phyloP scores from a whole-genome alignment of 2,797 vertebrate genomes.

The Petrocephalus schoutedeni region DNA sequence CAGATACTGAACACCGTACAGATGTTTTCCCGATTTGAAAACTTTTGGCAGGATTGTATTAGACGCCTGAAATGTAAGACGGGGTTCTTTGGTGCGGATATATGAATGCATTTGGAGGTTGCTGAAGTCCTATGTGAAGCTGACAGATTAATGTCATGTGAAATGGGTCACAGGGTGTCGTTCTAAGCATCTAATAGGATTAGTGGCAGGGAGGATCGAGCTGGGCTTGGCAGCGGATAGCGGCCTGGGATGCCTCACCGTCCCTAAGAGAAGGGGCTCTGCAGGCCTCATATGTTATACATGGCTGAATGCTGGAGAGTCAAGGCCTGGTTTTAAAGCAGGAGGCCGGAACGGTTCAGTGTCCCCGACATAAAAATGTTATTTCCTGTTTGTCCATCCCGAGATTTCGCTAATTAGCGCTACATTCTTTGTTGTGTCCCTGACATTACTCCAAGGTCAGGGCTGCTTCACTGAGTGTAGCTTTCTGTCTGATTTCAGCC shows the following conservation, averaged over 20 bases:
- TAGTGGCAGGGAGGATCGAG: background rate
- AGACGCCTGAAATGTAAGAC: background rate
- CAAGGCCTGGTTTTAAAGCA: background rate
- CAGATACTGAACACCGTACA: background rate
- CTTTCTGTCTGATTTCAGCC: slow-evolving; percentile 58
- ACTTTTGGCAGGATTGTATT: background rate
- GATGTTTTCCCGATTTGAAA: background rate
- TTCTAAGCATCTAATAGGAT: background rate
- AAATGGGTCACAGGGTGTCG: background rate
- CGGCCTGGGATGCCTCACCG: background rate
- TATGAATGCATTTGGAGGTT: background rate
- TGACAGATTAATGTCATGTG: background rate
- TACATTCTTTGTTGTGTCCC: background rate
- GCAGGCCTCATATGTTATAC: background rate
- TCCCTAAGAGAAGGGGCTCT: background rate
- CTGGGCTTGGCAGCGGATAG: background rate
- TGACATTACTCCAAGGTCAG: background rate
- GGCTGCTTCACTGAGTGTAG: background rate
- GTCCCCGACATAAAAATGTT: background rate
- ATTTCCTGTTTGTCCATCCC: background rate
- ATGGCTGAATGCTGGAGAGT: background rate
- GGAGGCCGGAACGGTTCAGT: background rate
- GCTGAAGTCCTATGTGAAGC: background rate
- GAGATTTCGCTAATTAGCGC: background rate
- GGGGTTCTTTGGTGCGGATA: background rate